phyloP scores from a whole-genome alignment of 2,797 vertebrate genomes.

The Sebastes flavidus region DNA sequence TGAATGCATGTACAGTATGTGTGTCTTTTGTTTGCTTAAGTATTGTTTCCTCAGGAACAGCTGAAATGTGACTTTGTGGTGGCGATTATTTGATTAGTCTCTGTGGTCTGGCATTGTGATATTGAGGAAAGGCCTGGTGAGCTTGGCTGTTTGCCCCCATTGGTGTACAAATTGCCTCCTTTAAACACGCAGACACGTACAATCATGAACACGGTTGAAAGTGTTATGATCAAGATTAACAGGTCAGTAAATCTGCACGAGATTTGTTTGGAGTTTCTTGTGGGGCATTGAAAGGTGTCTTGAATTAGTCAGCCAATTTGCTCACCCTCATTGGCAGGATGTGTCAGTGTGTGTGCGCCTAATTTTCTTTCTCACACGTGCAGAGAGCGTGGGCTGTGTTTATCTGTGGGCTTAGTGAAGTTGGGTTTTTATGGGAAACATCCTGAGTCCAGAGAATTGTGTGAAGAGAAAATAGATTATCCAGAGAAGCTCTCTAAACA shows the following conservation, averaged over 20 bases:
- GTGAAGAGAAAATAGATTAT: slow-evolving; percentile 72
- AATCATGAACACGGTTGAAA: neutral
- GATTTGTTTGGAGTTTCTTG: slow-evolving; percentile 4
- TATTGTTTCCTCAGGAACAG: slow-evolving; percentile 47
- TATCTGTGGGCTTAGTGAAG: slow-evolving; percentile 29
- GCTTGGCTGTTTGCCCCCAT: slow-evolving; percentile 46
- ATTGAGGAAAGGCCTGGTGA: slow-evolving; percentile 52
- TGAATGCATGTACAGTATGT: neutral
- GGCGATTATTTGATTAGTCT: slow-evolving; percentile 61
- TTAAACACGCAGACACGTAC: slow-evolving; percentile 1
- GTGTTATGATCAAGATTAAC: neutral
- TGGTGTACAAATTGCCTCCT: slow-evolving; percentile 14
- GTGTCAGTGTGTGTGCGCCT: neutral
- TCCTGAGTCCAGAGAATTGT: slow-evolving; percentile 70
- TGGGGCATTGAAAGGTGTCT: neutral
- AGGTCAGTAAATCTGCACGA: neutral
- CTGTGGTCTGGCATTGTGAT: slow-evolving; percentile 46
- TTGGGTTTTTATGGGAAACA: slow-evolving; percentile 63
- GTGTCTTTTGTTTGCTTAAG: slow-evolving; percentile 47
- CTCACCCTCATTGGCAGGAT: slow-evolving; percentile 6
- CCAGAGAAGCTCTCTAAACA: slow-evolving; percentile 72
- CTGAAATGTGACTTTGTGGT: slow-evolving; percentile 42
- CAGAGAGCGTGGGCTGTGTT: slow-evolving; percentile 26
- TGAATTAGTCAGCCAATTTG: slow-evolving; percentile 25
- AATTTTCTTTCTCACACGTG: slow-evolving; percentile 31